Conservation (phyloP, 2,113 vertebrate genomes). For the Cebidichthys violaceus region DNA sequence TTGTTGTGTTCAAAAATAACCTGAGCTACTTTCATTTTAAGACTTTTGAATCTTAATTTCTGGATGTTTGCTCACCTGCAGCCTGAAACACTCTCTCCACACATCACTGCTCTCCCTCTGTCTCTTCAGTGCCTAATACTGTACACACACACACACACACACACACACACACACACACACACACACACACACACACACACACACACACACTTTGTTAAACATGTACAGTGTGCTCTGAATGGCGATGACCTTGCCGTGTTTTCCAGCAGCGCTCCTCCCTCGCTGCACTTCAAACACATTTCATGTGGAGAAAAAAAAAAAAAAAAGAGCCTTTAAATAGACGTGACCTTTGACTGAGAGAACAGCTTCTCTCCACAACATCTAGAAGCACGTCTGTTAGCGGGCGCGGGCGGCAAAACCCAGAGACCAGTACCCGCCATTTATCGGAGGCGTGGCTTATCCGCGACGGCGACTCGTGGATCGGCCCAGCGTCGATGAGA, state of each 20-base stretch:
- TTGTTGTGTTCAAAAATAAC: neutral
- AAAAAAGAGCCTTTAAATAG: slow-evolving; percentile 82
- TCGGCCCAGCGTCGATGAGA: neutral
- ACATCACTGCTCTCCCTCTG: neutral
- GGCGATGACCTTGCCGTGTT: slow-evolving; percentile 64
- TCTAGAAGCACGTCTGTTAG: slow-evolving; percentile 48
- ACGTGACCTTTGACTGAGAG: slow-evolving; percentile 73
- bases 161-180: slow-evolving; percentile 3
- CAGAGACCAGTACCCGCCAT: neutral
- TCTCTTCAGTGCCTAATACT: neutral
- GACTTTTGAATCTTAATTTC: too few species aligned
- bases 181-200: slow-evolving; percentile 12
- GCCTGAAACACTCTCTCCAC: neutral
- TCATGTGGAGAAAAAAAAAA: slow-evolving; percentile 69
- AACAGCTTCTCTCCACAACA: slow-evolving; percentile 57
- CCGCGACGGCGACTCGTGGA: neutral
- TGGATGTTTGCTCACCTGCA: neutral
- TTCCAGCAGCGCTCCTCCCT: slow-evolving; percentile 20
- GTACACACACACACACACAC: neutral
- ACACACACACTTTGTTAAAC: slow-evolving; percentile 1
- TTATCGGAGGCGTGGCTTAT: neutral
- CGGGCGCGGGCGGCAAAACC: neutral
- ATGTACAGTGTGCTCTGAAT: slow-evolving; percentile 44
- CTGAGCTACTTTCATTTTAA: too few species aligned
- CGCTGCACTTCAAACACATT: slow-evolving; percentile 75